Base-by-base conservation (phyloP, 2,888 invertebrate genomes). In the Furcula furcula region DNA sequence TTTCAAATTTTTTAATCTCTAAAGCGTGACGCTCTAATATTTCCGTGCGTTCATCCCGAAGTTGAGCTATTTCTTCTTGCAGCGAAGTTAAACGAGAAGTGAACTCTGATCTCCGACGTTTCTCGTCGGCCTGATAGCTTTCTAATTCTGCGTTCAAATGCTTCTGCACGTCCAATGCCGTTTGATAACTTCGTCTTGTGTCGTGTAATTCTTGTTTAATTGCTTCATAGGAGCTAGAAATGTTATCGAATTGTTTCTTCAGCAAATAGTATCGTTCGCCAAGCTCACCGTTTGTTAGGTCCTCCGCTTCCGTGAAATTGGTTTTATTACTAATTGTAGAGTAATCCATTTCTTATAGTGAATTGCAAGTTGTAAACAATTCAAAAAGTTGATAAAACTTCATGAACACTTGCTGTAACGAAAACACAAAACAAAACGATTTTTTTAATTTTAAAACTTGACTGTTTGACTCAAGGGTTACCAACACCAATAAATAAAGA, bases 181-280 rank as follows among this genome's bases (percentile, higher is more conserved):
- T 86, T 46, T 87, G 78, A 46, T 86, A 82, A 46, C 74, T 81
- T 46, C 88, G 64, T 46, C 60, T 78, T 0, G 75, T 69, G 15
- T 89, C 87, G 34, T 89, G 81, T 4, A 89, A 59, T 46, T 89
- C 88, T 50, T 89, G 89, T 57, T 87, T 83, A 1, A 73, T 74
- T 0, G 64, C 46, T 48, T 89, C 89, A 40, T 74, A 85, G 28
- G 66, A 77, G 35, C 50, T 73, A 2, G 76, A 66, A 44, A 89
- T 49, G 34, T 64, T 72, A 9, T 86, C 81, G 42, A 69, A 79
- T 52, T 88, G 87, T 59, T 81, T 83, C 55, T 80, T 82, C 1
- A 89, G 67, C 32, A 68, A 69, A 62, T 79, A 81, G 49, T 82
- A 86, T 1, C 71, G 74, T 51, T 88, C 87, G 38, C 60, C 74